These are phyloP conservation scores for Desoria tigrina DNA, from an alignment of 2,888 invertebrate species.

Conservation along the genomic window DNA sequence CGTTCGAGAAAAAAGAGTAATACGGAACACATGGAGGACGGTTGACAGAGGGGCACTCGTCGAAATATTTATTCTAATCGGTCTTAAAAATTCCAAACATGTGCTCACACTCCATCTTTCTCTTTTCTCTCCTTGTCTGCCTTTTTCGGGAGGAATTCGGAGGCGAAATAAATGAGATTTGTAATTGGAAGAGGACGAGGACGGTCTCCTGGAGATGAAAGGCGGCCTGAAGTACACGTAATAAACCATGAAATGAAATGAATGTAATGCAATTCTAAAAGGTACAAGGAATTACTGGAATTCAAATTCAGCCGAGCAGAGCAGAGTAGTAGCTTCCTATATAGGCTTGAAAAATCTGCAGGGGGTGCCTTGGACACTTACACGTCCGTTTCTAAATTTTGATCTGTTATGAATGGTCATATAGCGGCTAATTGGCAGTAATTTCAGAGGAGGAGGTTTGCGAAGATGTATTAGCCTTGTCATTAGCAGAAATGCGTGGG, in stretches of 20 bases:
- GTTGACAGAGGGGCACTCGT: slow-evolving; percentile 25
- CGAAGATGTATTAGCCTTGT: slow-evolving; percentile 12
- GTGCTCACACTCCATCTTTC: slow-evolving; percentile 47
- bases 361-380: no score
- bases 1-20: neutral
- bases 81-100: slow-evolving; percentile 47
- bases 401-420: slow-evolving; percentile 18
- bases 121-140: slow-evolving; percentile 25
- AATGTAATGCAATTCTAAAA: no score
- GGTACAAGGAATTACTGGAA: no score
- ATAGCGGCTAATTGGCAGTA: slow-evolving; percentile 44
- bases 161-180: slow-evolving; percentile 20
- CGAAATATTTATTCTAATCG: slow-evolving; percentile 47
- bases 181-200: slow-evolving; percentile 15
- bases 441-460: slow-evolving; percentile 21
- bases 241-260: no score
- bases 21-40: neutral
- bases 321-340: no score
- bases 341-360: no score
- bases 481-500: slow-evolving; percentile 10
- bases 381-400: neutral
- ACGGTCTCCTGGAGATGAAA: neutral
- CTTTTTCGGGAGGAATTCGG: slow-evolving; percentile 12
- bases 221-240: no score
- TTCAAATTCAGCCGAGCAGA: no score